Percentiles rank a stretch among this genome's conserved stretches.
Conservation (phyloP, 2,113 vertebrate genomes). For the Xyliphius kryptos region DNA sequence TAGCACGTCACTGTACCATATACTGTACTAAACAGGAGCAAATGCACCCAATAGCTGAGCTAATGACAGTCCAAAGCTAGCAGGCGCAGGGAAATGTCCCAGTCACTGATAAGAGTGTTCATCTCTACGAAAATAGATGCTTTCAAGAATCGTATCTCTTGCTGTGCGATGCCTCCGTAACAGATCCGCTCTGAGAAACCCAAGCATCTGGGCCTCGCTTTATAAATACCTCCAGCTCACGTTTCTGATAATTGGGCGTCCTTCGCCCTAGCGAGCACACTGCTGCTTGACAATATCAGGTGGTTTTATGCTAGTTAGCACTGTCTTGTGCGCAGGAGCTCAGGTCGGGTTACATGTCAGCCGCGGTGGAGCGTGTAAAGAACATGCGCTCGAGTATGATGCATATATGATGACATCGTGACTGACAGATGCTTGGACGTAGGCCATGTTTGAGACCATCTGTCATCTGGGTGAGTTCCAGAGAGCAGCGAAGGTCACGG, state of each 20-base stretch:
- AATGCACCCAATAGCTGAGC: too few species aligned
- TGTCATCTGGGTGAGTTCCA: slow-evolving; percentile 15
- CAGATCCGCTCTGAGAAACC: slow-evolving; percentile 63
- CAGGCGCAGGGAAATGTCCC: slow-evolving; percentile 47
- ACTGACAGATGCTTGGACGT: too few species aligned
- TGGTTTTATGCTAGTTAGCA: too few species aligned
- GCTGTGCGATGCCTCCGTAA: slow-evolving; percentile 56
- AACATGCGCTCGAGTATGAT: too few species aligned
- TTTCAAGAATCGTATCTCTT: slow-evolving; percentile 64
- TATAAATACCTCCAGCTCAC: slow-evolving; percentile 65
- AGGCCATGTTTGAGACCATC: slow-evolving; percentile 15
- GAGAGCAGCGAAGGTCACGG: slow-evolving; percentile 13
- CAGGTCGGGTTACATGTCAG: slow-evolving; percentile 4
- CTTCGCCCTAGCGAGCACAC: slow-evolving; percentile 45
- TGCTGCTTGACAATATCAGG: too few species aligned
- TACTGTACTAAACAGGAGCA: too few species aligned
- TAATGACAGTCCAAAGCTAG: too few species aligned
- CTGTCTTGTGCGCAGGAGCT: not conserved
- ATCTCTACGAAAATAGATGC: slow-evolving; percentile 66
- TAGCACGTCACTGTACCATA: too few species aligned
- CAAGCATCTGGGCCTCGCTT: slow-evolving; percentile 57
- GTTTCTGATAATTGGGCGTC: slow-evolving; percentile 59
- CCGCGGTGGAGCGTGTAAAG: too few species aligned
- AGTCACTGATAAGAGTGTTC: slow-evolving; percentile 54
- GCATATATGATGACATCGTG: too few species aligned